Base-by-base conservation (phyloP, 2,888 invertebrate species). In the Mantis religiosa region DNA sequence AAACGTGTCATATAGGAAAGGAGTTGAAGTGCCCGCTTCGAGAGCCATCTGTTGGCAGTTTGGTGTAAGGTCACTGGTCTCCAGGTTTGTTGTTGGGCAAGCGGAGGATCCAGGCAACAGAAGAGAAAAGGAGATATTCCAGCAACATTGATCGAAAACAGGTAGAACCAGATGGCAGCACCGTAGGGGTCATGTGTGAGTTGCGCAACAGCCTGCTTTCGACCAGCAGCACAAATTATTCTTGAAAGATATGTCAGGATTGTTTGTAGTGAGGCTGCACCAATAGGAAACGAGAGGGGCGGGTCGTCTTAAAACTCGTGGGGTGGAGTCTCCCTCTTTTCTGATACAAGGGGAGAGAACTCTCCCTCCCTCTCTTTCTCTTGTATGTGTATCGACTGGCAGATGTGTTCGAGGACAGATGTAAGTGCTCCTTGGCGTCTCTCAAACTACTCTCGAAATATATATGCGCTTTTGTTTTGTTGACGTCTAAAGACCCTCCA, bases 101-200 rank as follows among this genome's bases (percentile, higher is more conserved):
- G 54, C 54, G 20, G 54, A 71, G 20, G 54, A 71, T 71, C 54
- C 54, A 71, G 54, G 54, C 54, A 71, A 71, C 54, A 71, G 54
- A 71, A 71, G 20, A 20, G 54, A 71, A 9, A 20, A 71, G 54
- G 54, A 71, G 54, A 20, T 71, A 71, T 71, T 71, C 54, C 84
- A 30, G 30, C 84, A 84, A 84, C 84, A 84, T 84, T 34, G 84
- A 84, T 84, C 84, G 30, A 30, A 84, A 84, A 84, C 84, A 15
- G n/a, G 85, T 85, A 25, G 28, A 30, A 30, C 87, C 87, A 87
- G 87, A 87, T 87, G 87, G 87, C 87, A 87, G 87, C 87, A 87
- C 81, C 25, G 30, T 28, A 30, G 30, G 34, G 30, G 28, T 25
- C 30, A 30, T 30, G 20, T 71, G 27, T 54, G 30, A 30, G 82